phyloP scores from a whole-genome alignment of 2,797 vertebrate genomes.

The Phrynocephalus guinanensis region DNA sequence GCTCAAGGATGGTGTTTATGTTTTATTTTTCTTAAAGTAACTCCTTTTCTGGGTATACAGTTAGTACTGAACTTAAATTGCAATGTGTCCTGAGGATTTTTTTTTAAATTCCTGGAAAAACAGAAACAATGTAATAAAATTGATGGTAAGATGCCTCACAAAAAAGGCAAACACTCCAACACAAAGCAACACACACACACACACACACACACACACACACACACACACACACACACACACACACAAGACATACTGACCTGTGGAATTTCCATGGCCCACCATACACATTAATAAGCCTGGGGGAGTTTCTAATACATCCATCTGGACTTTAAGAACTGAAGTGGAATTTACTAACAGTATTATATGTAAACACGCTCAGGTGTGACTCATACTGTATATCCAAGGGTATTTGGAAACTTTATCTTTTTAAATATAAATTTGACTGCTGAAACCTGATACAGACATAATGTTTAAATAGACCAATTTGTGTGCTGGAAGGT shows the following conservation, averaged over 20 bases:
- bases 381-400: not conserved
- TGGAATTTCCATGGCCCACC: not conserved
- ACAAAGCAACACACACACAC: not conserved
- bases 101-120: not conserved
- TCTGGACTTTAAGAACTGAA: not conserved
- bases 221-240: not conserved
- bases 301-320: not conserved
- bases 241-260: not conserved
- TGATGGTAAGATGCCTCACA: not conserved
- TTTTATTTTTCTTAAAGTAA: slow-evolving; percentile 2
- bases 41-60: not conserved
- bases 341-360: not conserved
- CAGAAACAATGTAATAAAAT: not conserved
- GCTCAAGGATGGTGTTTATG: too few relatives aligned
- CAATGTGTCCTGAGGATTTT: not conserved
- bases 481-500: not conserved
- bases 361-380: not conserved
- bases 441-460: not conserved
- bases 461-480: not conserved
- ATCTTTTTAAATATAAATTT: not conserved
- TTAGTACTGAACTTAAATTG: not conserved
- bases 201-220: not conserved
- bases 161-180: not conserved
- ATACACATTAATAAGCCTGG: slow-evolving; percentile 3
- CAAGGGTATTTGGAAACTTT: not conserved